Evolutionary conservation across 92 coral and sea anemone species (phyloP).

Genomic region (Porites evermanni): DNA sequence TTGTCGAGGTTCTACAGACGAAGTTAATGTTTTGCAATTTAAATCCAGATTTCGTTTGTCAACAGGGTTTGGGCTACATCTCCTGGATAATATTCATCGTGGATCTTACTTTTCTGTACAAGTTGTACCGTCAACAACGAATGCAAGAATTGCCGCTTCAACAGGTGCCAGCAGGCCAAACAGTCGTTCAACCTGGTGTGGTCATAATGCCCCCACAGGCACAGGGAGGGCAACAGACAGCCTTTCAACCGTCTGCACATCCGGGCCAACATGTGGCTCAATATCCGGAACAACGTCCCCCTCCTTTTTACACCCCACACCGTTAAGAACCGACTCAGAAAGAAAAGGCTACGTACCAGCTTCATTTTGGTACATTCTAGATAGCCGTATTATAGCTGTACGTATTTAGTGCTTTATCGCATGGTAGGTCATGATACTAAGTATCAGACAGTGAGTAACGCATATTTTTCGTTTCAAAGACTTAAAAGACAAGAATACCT

Average conservation of each 20-base stretch:
- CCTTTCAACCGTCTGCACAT: constrained; percentile 13
- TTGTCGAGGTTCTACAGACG: no score
- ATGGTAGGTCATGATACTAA: no score
- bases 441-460: no score
- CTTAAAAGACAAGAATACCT: no score
- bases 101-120: constrained; percentile 57
- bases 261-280: constrained; percentile 35
- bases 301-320: background rate
- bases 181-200: constrained; percentile 20
- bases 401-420: no score
- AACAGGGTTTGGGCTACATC: constrained; percentile 59
- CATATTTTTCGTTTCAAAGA: no score
- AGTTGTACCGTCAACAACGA: constrained; percentile 42
- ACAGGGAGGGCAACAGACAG: constrained; percentile 4
- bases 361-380: background rate
- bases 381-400: background rate
- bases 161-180: background rate
- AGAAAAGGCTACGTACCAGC: background rate
- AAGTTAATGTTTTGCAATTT: no score
- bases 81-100: constrained; percentile 56
- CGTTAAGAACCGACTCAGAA: background rate
- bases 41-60: background rate
- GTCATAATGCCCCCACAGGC: constrained; percentile 12
- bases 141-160: background rate
- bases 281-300: constrained; percentile 22